phyloP scores from a whole-genome alignment of 2,888 invertebrate species.

The Apeira syringaria region DNA sequence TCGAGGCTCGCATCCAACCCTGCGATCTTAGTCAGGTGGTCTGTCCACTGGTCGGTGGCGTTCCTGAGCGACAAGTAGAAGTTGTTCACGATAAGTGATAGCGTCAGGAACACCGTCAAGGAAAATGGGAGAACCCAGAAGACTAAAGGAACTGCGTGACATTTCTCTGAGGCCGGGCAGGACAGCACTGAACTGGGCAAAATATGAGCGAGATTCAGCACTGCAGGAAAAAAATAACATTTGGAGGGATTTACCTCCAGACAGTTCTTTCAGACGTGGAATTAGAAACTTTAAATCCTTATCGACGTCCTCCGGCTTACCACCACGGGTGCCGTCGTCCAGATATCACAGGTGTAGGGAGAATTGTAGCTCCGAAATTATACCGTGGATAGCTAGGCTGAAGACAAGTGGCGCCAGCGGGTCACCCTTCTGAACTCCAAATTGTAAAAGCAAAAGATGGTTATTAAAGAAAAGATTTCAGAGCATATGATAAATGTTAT shows the following conservation, averaged over 20 bases:
- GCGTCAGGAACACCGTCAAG: not conserved
- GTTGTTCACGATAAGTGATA: too few species aligned
- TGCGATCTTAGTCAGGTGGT: too few species aligned
- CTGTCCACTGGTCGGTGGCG: too few species aligned
- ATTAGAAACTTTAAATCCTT: not conserved
- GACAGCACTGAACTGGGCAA: not conserved
- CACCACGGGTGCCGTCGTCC: not conserved
- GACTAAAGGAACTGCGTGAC: not conserved
- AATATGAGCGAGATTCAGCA: not conserved
- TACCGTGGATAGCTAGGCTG: not conserved
- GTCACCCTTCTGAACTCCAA: conserved; percentile 4
- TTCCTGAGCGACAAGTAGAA: not conserved
- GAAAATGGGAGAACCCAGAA: not conserved
- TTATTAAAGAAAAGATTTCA: conserved; percentile 1
- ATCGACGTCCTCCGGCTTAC: not conserved
- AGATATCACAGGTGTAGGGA: not conserved
- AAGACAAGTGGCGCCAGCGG: conserved; percentile 1
- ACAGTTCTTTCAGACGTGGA: too few species aligned
- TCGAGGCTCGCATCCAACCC: too few species aligned
- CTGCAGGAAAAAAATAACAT: not conserved
- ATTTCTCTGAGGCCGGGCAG: not conserved
- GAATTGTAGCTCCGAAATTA: not conserved
- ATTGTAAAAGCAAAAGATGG: not conserved
- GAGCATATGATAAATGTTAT: not conserved
- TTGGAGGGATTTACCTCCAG: too few species aligned